phyloP scores from a whole-genome alignment of 2,113 vertebrate species.

The Rattus norvegicus region DNA sequence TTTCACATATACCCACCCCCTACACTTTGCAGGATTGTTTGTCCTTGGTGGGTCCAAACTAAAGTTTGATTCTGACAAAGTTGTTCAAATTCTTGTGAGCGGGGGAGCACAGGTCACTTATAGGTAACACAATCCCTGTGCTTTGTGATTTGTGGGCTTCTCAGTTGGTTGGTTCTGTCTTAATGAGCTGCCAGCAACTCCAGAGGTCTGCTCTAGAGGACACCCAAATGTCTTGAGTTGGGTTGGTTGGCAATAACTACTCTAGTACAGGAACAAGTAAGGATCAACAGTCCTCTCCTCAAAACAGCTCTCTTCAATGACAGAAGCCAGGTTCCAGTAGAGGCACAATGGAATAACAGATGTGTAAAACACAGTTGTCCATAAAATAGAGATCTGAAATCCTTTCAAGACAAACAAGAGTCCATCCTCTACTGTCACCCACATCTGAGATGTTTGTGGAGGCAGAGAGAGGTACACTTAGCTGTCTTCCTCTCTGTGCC shows the following conservation, averaged over 20 bases:
- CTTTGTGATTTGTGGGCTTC: not conserved
- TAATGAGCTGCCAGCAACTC: not conserved
- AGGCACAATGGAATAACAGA: not conserved
- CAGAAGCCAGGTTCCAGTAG: not conserved
- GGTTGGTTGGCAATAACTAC: conserved; percentile 16
- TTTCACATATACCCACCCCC: not conserved
- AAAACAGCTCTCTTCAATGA: not conserved
- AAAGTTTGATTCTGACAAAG: not conserved
- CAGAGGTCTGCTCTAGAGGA: not conserved
- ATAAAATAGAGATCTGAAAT: conserved; percentile 8
- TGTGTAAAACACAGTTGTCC: not conserved
- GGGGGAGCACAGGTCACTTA: not conserved
- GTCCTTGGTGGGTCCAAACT: not conserved
- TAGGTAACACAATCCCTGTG: not conserved
- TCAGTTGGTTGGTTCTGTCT: not conserved
- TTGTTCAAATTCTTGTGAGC: not conserved
- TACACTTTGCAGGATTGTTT: not conserved
- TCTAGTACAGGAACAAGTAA: not conserved
- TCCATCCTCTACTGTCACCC: not conserved
- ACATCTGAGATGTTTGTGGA: not conserved
- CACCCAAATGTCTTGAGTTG: not conserved
- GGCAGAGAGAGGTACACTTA: not conserved
- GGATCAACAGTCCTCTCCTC: not conserved
- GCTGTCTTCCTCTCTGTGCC: not conserved
- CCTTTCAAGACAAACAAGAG: conserved; percentile 9